A percentile compares a stretch with the other conserved stretches of the same genome.
Conservation (phyloP, 1,140 invertebrate species). For the Battus philenor region DNA sequence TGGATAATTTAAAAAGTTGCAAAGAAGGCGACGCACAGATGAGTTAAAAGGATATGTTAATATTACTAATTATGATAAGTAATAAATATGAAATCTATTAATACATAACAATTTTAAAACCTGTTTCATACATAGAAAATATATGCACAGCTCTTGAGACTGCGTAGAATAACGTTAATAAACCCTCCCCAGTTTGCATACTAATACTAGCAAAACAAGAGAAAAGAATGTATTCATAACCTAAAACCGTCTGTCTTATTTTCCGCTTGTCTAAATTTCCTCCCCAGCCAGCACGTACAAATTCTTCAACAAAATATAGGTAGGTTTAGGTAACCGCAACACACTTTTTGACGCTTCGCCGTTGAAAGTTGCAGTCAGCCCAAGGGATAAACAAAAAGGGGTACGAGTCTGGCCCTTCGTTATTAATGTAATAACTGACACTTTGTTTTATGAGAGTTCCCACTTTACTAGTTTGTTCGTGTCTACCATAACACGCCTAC, state of each 20-base stretch:
- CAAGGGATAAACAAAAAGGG: constrained; percentile 60
- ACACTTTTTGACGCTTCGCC: constrained; percentile 25
- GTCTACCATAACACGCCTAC: constrained; percentile 11
- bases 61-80: no score
- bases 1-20: no score
- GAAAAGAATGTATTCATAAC: neutral
- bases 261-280: constrained; percentile 13
- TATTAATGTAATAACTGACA: constrained; percentile 72
- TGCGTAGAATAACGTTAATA: no score
- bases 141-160: no score
- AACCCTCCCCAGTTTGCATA: no score
- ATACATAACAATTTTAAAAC: no score
- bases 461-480: constrained; percentile 47
- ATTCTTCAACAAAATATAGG: constrained; percentile 17
- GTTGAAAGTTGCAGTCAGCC: constrained; percentile 37
- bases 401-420: constrained; percentile 54
- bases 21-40: no score
- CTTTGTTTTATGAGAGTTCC: constrained; percentile 62
- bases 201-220: no score
- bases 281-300: constrained; percentile 4
- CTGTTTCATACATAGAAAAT: no score
- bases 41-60: no score
- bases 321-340: constrained; percentile 20
- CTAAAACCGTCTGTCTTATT: constrained; percentile 6
- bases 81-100: no score